phyloP scores from a whole-genome alignment of 2,113 vertebrate genomes.

The Colius striatus region DNA sequence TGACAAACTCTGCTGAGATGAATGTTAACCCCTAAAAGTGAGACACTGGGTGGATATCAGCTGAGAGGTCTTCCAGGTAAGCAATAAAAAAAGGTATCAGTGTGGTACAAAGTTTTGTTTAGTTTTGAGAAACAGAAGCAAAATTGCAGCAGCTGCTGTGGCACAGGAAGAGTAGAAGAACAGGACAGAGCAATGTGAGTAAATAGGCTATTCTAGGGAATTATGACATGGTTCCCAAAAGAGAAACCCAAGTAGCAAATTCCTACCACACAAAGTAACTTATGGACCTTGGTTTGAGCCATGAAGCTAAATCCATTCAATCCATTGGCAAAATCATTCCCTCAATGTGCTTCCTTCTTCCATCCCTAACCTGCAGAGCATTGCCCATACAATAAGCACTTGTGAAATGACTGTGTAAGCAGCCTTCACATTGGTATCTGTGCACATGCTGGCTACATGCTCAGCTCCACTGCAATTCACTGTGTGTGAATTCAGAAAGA shows the following conservation, averaged over 20 bases:
- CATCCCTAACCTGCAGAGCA: not conserved
- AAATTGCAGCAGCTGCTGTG: not conserved
- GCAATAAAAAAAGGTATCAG: not conserved
- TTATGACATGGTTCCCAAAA: not conserved
- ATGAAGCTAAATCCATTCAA: not conserved
- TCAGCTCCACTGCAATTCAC: not conserved
- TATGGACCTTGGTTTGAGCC: not conserved
- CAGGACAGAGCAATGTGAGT: not conserved
- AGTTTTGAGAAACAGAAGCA: not conserved
- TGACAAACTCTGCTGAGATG: not conserved
- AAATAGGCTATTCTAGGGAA: fast-evolving
- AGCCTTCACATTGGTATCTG: no score
- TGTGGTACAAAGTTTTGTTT: not conserved
- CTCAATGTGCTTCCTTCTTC: not conserved
- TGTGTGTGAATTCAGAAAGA: not conserved
- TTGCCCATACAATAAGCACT: not conserved
- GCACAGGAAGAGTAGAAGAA: not conserved
- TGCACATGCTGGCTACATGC: fast-evolving
- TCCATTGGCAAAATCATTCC: not conserved
- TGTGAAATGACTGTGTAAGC: fast-evolving
- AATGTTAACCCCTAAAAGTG: not conserved
- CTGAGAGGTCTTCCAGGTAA: not conserved
- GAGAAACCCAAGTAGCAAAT: fast-evolving
- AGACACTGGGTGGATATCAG: not conserved
- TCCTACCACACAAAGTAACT: not conserved